Evolutionary conservation across 2,888 invertebrate genomes (phyloP), one percentile per base, ranked within the genome.

Genomic region (Seira musarum): DNA sequence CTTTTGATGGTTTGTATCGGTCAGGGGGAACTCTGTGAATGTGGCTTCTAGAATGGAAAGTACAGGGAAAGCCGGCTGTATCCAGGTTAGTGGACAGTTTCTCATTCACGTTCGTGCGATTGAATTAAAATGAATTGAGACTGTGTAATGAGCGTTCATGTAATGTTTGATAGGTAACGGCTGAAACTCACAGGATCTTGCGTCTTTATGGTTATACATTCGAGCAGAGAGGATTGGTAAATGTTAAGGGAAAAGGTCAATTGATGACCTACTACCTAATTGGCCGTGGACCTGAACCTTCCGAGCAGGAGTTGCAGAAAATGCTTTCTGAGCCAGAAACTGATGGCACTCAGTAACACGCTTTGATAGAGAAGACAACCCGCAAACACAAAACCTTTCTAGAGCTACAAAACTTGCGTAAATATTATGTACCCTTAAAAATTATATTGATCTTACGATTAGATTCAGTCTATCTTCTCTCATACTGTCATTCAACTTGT

Each of bases 1-100:
- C n/a, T n/a, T n/a, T n/a, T n/a, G n/a, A n/a, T n/a, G n/a, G n/a
- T n/a, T n/a, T n/a, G n/a, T n/a, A n/a, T n/a, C n/a, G n/a, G n/a
- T 46, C 25, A 81, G 81, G 96, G 97, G 97, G 1, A 97, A 98
- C 88, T 96, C 97, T 0, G 97, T 98, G 17, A 99, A 99, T 88
- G 98, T 99, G 0, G 97, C 98, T 5, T 97, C 97, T 0, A 91
- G 91, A 64, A 99, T 99, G 98, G 98, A 99, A 89, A 97, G 96
- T 88, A 98, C 98, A 0, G 98, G 98, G 82, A 97, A 96, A 90
- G 96, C 96, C 2, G 83, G 83, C 15, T 82, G 83, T 25, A 83
- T 82, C 40, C 82, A 83, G 72, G 81, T 81, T n/a, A n/a, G n/a
- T n/a, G n/a, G n/a, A n/a, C n/a, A n/a, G n/a, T n/a, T n/a, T n/a